A percentile compares a stretch with the other conserved stretches of the same genome.
These are phyloP conservation scores for Motacilla alba DNA, from an alignment of 2,113 vertebrate species.

Conservation along the genomic window DNA sequence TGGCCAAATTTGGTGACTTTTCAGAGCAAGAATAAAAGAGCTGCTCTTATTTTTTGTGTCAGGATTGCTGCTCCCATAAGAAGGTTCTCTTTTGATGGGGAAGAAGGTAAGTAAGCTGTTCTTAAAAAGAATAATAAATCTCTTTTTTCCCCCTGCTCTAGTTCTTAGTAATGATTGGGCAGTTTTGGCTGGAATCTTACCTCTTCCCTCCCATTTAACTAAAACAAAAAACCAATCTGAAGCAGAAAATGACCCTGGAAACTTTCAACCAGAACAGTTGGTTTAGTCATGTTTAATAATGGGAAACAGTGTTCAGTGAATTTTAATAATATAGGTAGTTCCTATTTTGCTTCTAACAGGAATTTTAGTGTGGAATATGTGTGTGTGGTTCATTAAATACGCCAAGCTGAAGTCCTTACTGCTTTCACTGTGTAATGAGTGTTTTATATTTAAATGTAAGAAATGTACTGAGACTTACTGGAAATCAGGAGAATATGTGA, in stretches of 20 bases:
- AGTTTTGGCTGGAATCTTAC: background rate
- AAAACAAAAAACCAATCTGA: background rate
- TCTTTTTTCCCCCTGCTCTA: background rate
- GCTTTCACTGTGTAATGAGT: background rate
- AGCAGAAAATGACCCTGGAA: background rate
- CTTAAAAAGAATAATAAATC: background rate
- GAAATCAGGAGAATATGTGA: background rate
- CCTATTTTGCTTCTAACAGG: background rate
- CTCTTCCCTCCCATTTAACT: background rate
- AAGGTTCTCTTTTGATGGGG: background rate
- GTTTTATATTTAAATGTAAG: background rate
- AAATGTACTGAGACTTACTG: background rate
- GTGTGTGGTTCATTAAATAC: background rate
- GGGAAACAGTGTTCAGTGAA: background rate
- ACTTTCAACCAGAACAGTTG: background rate
- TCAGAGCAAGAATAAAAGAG: background rate
- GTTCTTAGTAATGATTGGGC: background rate
- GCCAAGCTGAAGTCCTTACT: background rate
- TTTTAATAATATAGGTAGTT: background rate
- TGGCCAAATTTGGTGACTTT: background rate
- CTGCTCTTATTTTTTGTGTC: background rate
- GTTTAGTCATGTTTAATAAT: background rate
- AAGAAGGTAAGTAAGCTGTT: background rate
- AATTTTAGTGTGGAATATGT: background rate
- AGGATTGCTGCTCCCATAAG: background rate